Percentiles rank a stretch among this genome's conserved stretches.
These are phyloP conservation scores for Alfaro cultratus DNA, from an alignment of 2,797 vertebrate species.

Conservation along the genomic window DNA sequence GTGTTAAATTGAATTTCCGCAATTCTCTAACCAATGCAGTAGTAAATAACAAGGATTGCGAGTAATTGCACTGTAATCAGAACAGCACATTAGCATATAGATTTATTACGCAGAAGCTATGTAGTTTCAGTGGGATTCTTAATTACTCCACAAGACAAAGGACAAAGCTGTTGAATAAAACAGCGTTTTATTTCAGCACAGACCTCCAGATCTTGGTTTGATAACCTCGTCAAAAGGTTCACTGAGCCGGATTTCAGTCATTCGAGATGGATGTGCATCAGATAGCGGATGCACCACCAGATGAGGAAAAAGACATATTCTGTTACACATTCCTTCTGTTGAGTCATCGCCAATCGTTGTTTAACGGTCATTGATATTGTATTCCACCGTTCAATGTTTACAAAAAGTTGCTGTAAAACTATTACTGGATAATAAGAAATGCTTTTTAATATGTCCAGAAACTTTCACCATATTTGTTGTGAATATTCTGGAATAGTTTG, in stretches of 20 bases:
- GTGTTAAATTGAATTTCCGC: not conserved
- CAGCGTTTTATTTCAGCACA: constrained; percentile 18
- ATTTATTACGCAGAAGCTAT: constrained; percentile 28
- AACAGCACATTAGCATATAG: constrained; percentile 42
- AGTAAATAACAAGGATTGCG: constrained; percentile 16
- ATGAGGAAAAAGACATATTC: constrained; percentile 30
- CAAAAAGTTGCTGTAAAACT: not conserved
- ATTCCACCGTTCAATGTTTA: not conserved
- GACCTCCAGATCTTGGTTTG: constrained; percentile 6
- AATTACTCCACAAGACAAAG: constrained; percentile 23
- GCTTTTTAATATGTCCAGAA: not conserved
- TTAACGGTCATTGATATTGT: not conserved
- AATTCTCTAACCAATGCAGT: not conserved
- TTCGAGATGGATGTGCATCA: constrained; percentile 50
- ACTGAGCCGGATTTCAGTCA: constrained; percentile 52
- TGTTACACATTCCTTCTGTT: constrained; percentile 20
- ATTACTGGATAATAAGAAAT: not conserved
- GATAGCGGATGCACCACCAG: constrained; percentile 27
- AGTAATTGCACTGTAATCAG: constrained; percentile 17
- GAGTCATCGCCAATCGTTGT: constrained; percentile 4
- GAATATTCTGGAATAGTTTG: constrained; percentile 17
- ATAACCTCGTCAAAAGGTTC: constrained; percentile 17
- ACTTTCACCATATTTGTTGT: not conserved
- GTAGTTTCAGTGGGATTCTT: constrained; percentile 17
- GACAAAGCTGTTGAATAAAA: constrained; percentile 4